phyloP scores from a whole-genome alignment of 2,113 vertebrate genomes.

The cattle (Bos taurus) region ARS-UCD2.0 NC_037348.1:69563501-69564000 shows the following conservation, averaged over 20 bases:
- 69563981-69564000: fast-evolving
- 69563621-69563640: fast-evolving
- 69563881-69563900: background rate
- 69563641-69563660: background rate
- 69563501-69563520: fast-evolving
- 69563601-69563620: fast-evolving
- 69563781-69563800: background rate
- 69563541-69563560: fast-evolving
- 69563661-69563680: background rate
- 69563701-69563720: background rate
- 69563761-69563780: fast-evolving
- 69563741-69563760: background rate
- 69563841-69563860: background rate
- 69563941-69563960: fast-evolving
- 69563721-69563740: fast-evolving
- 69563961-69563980: background rate
- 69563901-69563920: background rate
- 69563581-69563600: fast-evolving
- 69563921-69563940: background rate
- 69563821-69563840: background rate
- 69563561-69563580: background rate
- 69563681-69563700: background rate
- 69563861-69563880: background rate
- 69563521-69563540: too few species aligned
- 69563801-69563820: background rate